Base-by-base conservation (phyloP, 2,888 invertebrate genomes). In the Drepanosiphum platanoidis region DNA sequence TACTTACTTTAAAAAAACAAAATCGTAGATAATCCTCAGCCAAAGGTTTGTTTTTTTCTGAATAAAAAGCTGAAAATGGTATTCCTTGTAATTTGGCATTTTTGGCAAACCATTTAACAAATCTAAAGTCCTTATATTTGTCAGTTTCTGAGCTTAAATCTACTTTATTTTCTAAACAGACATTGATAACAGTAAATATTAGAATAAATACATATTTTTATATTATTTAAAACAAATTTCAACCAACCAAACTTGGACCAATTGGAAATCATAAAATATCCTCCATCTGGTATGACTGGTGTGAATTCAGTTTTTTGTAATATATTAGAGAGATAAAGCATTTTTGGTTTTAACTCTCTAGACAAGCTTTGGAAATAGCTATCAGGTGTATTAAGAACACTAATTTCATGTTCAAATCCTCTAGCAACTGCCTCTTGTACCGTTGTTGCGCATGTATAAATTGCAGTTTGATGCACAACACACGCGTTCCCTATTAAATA, bases 261-360 rank as follows among this genome's bases (percentile, higher is more conserved):
- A 90, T 99, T 97, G 1, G 98, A 98, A 80, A 99, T 90, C 92
- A 99, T 95, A 89, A 99, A 99, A 90, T 98, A 99, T 0, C 99
- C 99, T 4, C 97, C 98, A 88, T 99, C 97, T 0, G 99, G 99
- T 86, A 98, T 91, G 0, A 96, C 96, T 0, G 98, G 97, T 64
- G 92, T 93, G 93, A 99, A 95, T 0, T 97, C 97, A 82, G 94
- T 93, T 18, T 96, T 94, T 5, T 88, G 89, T 36, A 97, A 91
- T 87, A 95, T 92, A 88, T 94, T 93, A 0, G 93, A 93, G 91
- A 97, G 93, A 88, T 91, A 94, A 89, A 97, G 95, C 52, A 97
- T 91, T 90, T 98, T 97, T 0, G 92, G 91, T 86, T 92, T 89
- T 74, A 98, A 90, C 88, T 96, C 95, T 8, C 90, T 90, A 0